Evolutionary conservation across 1,140 invertebrate species (phyloP).

Genomic region (Augochlora pura): DNA sequence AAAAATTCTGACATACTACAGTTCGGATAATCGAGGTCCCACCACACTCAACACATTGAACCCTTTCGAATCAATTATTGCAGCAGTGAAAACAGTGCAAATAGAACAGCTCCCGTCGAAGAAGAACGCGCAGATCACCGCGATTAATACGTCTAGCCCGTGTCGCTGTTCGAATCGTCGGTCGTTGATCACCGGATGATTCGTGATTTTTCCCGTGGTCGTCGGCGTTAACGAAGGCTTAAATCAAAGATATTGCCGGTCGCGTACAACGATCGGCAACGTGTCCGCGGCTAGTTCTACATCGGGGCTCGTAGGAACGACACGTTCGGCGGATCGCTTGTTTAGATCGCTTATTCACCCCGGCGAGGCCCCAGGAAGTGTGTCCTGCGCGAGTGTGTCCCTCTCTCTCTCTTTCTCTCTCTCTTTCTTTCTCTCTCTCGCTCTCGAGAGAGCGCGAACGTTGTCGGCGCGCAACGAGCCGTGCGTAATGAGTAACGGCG

Average conservation of each 20-base stretch:
- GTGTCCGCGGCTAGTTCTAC: slow-evolving; percentile 34
- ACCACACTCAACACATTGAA: too few species aligned
- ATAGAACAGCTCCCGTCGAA: not conserved
- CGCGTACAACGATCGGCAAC: slow-evolving; percentile 23
- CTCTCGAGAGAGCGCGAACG: too few species aligned
- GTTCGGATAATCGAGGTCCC: too few species aligned
- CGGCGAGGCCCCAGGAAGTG: slow-evolving; percentile 36
- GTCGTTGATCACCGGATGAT: not conserved
- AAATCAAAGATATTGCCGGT: slow-evolving; percentile 28
- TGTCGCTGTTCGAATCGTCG: not conserved
- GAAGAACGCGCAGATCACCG: not conserved
- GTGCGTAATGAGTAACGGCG: slow-evolving; percentile 45
- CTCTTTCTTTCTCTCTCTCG: too few species aligned
- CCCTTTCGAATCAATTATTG: too few species aligned
- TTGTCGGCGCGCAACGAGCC: slow-evolving; percentile 34
- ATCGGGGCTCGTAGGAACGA: slow-evolving; percentile 5
- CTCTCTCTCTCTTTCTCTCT: too few species aligned
- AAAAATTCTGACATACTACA: too few species aligned
- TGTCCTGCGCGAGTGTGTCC: too few species aligned
- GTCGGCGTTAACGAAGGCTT: slow-evolving; percentile 13
- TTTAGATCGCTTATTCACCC: slow-evolving; percentile 40
- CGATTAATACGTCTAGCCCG: not conserved
- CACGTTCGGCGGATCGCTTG: slow-evolving; percentile 33
- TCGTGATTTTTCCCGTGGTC: not conserved
- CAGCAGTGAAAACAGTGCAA: too few species aligned